Evolutionary conservation across 2,797 vertebrate species (phyloP), one percentile per base, ranked within the genome.

Genomic region (Enteromius paludinosus): DNA sequence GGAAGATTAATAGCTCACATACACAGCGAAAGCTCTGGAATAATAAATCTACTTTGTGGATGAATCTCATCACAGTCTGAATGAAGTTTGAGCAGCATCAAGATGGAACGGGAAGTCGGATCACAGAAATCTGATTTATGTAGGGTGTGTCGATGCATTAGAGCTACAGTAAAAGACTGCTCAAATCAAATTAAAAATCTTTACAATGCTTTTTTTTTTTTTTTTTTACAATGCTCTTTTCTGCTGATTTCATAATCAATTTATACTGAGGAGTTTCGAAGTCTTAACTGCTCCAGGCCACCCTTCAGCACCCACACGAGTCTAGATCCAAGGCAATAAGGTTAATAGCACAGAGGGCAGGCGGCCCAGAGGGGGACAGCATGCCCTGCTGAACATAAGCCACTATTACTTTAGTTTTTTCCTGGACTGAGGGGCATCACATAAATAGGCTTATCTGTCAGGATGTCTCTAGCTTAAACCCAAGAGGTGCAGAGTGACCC

Each of bases 281-380:
- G 41, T 59, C 76, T 41, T n/a, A 73, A 17, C 43, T 20, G 73
- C 23, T 79, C 14, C 75, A 56, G 59, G 81, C 45, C 61, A 59
- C 59, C 49, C 70, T 78, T 81, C 25, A 75, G 52, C 62, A 78
- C 52, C 73, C 23, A 49, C 52, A 23, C 49, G 38, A 70, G 49
- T 66, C 75, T 41, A 75, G 78, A 77, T 86, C 15, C 84, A 75
- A 82, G 84, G 20, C 84, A 85, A 85, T 59, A 74, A 84, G 86
- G 90, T 90, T 91, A 92, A 92, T 89, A 88, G 87, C 81, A 77
- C 65, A 72, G 86, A 85, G 76, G 88, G 85, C 70, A 82, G 68
- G 30, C 59, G 62, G 47, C 74, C 81, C 75, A 64, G 72, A 61
- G 86, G 87, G 80, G 79, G 72, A 86, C 30, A 73, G 79, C 49